Evolutionary conservation across 2,113 vertebrate genomes (phyloP).

Genomic region (Hiodon alosoides): DNA sequence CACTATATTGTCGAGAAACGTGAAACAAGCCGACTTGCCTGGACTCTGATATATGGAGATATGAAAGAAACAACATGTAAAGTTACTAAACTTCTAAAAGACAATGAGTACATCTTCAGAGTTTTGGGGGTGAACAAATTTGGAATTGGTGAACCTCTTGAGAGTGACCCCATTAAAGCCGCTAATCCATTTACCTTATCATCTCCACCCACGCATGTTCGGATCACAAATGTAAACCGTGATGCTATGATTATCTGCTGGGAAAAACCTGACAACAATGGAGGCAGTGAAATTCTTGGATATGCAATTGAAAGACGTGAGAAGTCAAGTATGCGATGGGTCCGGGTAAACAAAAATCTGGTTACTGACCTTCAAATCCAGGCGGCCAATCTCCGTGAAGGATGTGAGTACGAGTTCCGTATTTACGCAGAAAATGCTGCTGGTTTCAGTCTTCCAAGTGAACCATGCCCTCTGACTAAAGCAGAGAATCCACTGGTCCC

Average conservation of each 20-base stretch:
- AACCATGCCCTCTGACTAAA: constrained; percentile 70
- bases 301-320: constrained; percentile 93
- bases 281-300: constrained; percentile 81
- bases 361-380: constrained; percentile 79
- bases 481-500: constrained; percentile 80
- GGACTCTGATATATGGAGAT: constrained; percentile 86
- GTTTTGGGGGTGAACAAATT: constrained; percentile 87
- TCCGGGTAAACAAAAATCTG: constrained; percentile 86
- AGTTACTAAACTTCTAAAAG: constrained; percentile 86
- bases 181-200: constrained; percentile 84
- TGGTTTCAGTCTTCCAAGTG: constrained; percentile 86
- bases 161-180: constrained; percentile 78
- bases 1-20: constrained; percentile 92
- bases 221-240: constrained; percentile 82
- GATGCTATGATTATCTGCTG: constrained; percentile 89
- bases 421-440: constrained; percentile 93
- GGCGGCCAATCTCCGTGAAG: constrained; percentile 80
- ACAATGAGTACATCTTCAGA: constrained; percentile 92
- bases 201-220: constrained; percentile 76
- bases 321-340: constrained; percentile 84
- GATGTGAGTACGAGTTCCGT: constrained; percentile 91
- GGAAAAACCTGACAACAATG: constrained; percentile 82
- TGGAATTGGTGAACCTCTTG: constrained; percentile 80
- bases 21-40: constrained; percentile 89
- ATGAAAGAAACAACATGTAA: constrained; percentile 75